phyloP scores from a whole-genome alignment of 2,797 vertebrate genomes.

The Fistularia commersonii region DNA sequence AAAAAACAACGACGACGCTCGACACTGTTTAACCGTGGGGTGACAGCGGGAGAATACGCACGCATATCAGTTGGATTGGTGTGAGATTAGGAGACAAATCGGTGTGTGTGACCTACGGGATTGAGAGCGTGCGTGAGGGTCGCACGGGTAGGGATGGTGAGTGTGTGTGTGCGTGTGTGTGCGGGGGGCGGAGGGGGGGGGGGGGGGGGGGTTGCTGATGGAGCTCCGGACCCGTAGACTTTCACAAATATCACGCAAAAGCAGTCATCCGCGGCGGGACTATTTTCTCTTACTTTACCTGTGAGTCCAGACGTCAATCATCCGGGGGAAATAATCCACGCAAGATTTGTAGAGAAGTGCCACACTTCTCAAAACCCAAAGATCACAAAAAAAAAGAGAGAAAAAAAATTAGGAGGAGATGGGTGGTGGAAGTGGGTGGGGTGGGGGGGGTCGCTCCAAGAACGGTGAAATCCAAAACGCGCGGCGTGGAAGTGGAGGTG shows the following conservation, averaged over 20 bases:
- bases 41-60: too few species aligned
- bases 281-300: constrained; percentile 67
- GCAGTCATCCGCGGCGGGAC: background rate
- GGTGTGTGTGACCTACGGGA: too few species aligned
- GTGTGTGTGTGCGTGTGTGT: too few species aligned
- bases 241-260: constrained; percentile 3
- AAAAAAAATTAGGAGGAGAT: background rate
- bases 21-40: too few species aligned
- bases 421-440: background rate
- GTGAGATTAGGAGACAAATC: too few species aligned
- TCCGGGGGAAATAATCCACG: constrained; percentile 68
- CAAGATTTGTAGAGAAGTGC: constrained; percentile 27
- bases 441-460: background rate
- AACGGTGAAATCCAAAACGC: too few species aligned
- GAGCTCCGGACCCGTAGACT: background rate
- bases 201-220: too few species aligned
- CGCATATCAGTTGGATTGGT: too few species aligned
- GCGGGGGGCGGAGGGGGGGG: too few species aligned
- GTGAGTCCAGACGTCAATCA: constrained; percentile 59
- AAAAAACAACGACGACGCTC: constrained; percentile 47
- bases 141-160: too few species aligned
- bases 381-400: constrained; percentile 34
- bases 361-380: constrained; percentile 59
- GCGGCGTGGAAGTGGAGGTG: background rate
- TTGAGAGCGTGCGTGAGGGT: too few species aligned